A percentile compares a stretch with the other conserved stretches of the same genome.
Evolutionary conservation across 1,140 invertebrate genomes (phyloP).

Genomic region (Lordiphosa clarofinis): DNA sequence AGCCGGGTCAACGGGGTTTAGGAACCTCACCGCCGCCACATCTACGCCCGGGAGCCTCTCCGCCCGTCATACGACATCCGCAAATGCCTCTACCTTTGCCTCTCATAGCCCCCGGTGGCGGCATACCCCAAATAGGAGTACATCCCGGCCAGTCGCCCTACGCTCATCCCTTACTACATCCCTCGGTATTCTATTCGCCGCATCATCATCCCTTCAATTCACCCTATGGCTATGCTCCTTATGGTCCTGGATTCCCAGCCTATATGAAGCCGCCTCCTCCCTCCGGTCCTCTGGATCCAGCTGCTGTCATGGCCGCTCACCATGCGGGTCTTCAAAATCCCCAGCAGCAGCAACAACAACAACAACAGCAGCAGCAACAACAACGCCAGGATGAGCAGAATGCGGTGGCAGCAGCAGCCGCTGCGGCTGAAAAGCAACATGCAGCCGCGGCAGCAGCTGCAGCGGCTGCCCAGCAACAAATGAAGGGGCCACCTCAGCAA

Average conservation of each 20-base stretch:
- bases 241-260: constrained; percentile 75
- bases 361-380: constrained; percentile 48
- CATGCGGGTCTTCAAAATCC: constrained; percentile 68
- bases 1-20: constrained; percentile 66
- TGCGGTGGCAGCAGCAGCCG: constrained; percentile 49
- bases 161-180: constrained; percentile 76
- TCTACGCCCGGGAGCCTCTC: constrained; percentile 73
- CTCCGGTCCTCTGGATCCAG: constrained; percentile 63
- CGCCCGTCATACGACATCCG: constrained; percentile 78
- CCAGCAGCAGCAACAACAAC: constrained; percentile 42
- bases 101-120: constrained; percentile 69
- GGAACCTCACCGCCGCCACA: constrained; percentile 79
- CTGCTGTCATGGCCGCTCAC: constrained; percentile 70
- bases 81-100: constrained; percentile 78
- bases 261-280: constrained; percentile 78
- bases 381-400: constrained; percentile 53
- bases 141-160: constrained; percentile 79
- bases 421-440: constrained; percentile 39
- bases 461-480: constrained; percentile 8
- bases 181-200: constrained; percentile 77
- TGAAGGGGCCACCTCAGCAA: constrained; percentile 39
- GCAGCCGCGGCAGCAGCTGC: constrained; percentile 21
- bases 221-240: constrained; percentile 75
- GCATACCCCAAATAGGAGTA: constrained; percentile 74
- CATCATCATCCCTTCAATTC: constrained; percentile 79